phyloP scores from a whole-genome alignment of 2,888 invertebrate genomes.

The Acheta domesticus region DNA sequence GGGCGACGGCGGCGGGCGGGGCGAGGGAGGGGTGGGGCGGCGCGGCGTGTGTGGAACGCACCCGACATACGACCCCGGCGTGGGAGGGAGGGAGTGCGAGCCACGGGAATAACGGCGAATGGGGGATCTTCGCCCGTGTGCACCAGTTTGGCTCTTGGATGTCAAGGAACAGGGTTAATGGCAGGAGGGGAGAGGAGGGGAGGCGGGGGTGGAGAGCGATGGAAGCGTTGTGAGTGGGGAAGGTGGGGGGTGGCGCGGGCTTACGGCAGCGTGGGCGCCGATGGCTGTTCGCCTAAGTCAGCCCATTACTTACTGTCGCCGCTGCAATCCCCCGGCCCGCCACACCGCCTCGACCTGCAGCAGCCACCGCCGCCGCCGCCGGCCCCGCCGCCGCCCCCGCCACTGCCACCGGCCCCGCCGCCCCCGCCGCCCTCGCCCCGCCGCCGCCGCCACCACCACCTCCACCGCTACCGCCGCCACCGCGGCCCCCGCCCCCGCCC shows the following conservation, averaged over 20 bases:
- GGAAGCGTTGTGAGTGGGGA: background rate
- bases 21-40: too few relatives aligned
- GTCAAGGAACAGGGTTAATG: too few relatives aligned
- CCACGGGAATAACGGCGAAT: too few relatives aligned
- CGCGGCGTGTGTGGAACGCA: too few relatives aligned
- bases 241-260: background rate
- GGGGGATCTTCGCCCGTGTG: too few relatives aligned
- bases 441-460: background rate
- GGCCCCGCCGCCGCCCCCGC: background rate
- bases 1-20: too few relatives aligned
- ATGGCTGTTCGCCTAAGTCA: conserved; percentile 4
- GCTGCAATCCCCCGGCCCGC: background rate
- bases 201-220: background rate
- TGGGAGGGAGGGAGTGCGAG: too few relatives aligned
- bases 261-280: background rate
- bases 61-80: too few relatives aligned
- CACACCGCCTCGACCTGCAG: background rate
- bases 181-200: background rate
- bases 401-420: background rate
- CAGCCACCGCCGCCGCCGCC: background rate
- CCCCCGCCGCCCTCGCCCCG: background rate
- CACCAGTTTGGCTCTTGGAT: too few relatives aligned
- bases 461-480: background rate
- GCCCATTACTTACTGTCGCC: conserved; percentile 18
- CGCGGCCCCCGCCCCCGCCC: background rate